Percentiles rank a stretch among this genome's conserved stretches.
Evolutionary conservation across 2,113 vertebrate species (phyloP).

Genomic region (Tapirus terrestris): DNA sequence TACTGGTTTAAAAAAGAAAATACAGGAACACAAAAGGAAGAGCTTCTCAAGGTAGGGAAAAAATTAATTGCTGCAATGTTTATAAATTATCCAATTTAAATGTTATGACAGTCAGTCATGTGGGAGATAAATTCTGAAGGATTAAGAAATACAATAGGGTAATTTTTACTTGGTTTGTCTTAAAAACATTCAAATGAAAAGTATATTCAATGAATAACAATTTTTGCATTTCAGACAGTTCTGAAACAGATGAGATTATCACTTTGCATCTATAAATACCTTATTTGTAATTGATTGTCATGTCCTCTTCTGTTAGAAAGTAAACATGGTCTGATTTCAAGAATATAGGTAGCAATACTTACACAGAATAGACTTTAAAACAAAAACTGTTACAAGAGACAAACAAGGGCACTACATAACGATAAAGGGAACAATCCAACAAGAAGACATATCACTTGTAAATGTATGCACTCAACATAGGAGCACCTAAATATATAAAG

Average conservation of each 20-base stretch:
- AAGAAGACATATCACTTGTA: no score
- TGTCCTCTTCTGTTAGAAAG: slow-evolving; percentile 18
- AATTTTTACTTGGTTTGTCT: slow-evolving; percentile 37
- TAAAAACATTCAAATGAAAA: slow-evolving; percentile 48
- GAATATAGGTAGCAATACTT: background rate
- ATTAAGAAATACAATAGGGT: slow-evolving; percentile 36
- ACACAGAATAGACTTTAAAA: no score
- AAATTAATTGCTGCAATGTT: slow-evolving; percentile 13
- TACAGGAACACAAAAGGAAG: background rate
- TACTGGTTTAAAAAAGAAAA: background rate
- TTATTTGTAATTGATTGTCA: background rate
- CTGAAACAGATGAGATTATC: slow-evolving; percentile 27
- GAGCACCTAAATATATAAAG: no score
- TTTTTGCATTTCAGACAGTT: slow-evolving; percentile 16
- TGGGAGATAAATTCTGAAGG: slow-evolving; percentile 4
- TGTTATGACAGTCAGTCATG: background rate
- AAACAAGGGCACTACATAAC: no score
- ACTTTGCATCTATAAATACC: slow-evolving; percentile 46
- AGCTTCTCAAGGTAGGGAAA: background rate
- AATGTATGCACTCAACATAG: no score
- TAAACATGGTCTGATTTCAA: slow-evolving; percentile 27
- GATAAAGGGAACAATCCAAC: no score
- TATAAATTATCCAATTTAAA: slow-evolving; percentile 34
- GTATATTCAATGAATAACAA: background rate
- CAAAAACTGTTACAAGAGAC: no score